These are phyloP conservation scores for Sparus aurata DNA, from an alignment of 2,797 vertebrate species.

Conservation along the genomic window DNA sequence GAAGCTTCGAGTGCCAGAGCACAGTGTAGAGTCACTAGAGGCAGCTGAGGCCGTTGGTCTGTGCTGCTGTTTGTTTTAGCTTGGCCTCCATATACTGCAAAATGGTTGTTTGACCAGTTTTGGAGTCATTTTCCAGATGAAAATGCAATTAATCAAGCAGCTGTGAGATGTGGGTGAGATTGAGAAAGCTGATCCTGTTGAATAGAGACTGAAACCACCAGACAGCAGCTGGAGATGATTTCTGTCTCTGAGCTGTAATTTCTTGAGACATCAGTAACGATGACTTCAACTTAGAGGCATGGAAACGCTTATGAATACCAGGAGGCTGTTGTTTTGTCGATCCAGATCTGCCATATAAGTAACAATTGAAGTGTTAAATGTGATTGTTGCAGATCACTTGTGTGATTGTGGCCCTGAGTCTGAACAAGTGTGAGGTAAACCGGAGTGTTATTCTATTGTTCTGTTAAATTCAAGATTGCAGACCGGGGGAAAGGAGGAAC, in stretches of 20 bases:
- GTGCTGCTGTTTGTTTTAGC: conserved; percentile 75
- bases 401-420: conserved; percentile 62
- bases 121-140: conserved; percentile 62
- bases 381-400: conserved; percentile 52
- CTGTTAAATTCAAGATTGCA: conserved; percentile 70
- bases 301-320: conserved; percentile 63
- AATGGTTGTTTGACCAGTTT: conserved; percentile 69
- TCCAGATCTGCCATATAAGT: conserved; percentile 56
- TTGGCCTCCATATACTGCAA: conserved; percentile 59
- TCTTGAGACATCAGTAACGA: conserved; percentile 59
- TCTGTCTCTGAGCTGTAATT: conserved; percentile 61
- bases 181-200: conserved; percentile 56
- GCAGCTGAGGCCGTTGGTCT: conserved; percentile 68
- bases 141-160: conserved; percentile 66
- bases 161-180: conserved; percentile 51
- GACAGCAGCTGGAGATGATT: conserved; percentile 70
- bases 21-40: conserved; percentile 62
- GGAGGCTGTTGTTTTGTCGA: conserved; percentile 52
- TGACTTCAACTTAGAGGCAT: conserved; percentile 64
- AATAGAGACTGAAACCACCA: conserved; percentile 43
- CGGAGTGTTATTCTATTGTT: conserved; percentile 75
- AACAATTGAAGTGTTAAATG: conserved; percentile 53
- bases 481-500: conserved; percentile 51
- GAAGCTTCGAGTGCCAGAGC: conserved; percentile 77
- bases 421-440: conserved; percentile 62